phyloP scores from a whole-genome alignment of 2,888 invertebrate genomes.

The Drosophila parthenogenetica region DNA sequence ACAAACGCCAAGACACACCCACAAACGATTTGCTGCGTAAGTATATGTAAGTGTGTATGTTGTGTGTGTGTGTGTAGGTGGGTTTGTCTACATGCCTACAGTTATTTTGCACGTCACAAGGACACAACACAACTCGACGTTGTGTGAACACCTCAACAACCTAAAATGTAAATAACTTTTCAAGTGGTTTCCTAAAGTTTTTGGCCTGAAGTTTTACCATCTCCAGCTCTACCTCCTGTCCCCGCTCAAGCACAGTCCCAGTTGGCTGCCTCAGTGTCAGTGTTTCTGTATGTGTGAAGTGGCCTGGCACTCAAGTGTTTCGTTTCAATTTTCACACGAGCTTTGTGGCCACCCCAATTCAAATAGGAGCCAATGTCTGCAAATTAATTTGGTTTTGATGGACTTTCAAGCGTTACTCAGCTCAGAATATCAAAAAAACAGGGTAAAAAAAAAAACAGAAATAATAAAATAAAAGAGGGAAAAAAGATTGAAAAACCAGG shows the following conservation, averaged over 20 bases:
- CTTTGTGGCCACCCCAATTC: constrained; percentile 62
- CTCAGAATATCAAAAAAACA: neutral
- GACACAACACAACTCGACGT: constrained; percentile 78
- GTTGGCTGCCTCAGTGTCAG: constrained; percentile 46
- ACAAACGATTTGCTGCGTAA: constrained; percentile 32
- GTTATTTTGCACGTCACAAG: constrained; percentile 79
- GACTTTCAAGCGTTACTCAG: constrained; percentile 66
- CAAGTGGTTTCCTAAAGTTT: constrained; percentile 80
- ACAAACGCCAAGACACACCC: constrained; percentile 36
- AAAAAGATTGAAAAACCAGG: constrained; percentile 21
- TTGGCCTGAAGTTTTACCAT: constrained; percentile 65
- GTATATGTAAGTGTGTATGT: constrained; percentile 10
- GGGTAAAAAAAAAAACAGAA: neutral
- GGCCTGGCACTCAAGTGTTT: constrained; percentile 73
- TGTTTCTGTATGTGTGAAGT: constrained; percentile 61
- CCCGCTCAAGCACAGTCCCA: constrained; percentile 7
- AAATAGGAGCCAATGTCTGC: constrained; percentile 70
- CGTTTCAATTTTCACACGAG: constrained; percentile 76
- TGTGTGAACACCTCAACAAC: constrained; percentile 81
- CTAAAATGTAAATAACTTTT: constrained; percentile 80
- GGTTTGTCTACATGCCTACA: constrained; percentile 61
- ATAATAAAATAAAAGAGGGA: constrained; percentile 8
- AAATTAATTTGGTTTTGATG: constrained; percentile 80
- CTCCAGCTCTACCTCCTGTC: neutral
- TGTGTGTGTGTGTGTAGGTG: constrained; percentile 23